Evolutionary conservation across 2,113 vertebrate genomes (phyloP).

Genomic region (Brachyhypopomus gauderio): DNA sequence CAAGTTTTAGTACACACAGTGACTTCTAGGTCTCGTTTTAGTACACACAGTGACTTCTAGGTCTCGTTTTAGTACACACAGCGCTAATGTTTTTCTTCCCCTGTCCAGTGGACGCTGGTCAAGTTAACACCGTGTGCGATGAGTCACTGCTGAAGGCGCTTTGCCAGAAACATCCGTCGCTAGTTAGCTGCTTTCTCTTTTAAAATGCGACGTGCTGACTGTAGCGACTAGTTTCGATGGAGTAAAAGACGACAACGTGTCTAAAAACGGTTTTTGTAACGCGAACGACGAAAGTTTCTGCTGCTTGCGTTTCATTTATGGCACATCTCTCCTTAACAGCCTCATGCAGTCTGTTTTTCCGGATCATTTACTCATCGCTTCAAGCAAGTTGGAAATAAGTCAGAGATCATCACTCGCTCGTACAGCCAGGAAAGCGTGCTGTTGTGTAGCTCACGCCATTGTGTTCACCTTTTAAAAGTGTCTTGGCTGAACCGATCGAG

Average conservation of each 20-base stretch:
- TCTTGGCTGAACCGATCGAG: too few species aligned
- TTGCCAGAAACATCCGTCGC: slow-evolving; percentile 34
- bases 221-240: background rate
- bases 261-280: background rate
- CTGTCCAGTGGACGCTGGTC: slow-evolving; percentile 8
- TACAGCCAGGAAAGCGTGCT: too few species aligned
- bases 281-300: background rate
- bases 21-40: slow-evolving; percentile 67
- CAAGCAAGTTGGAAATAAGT: too few species aligned
- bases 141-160: slow-evolving; percentile 61
- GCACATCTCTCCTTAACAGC: too few species aligned
- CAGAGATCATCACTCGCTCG: too few species aligned
- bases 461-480: too few species aligned
- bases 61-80: slow-evolving; percentile 68
- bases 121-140: slow-evolving; percentile 55
- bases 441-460: too few species aligned
- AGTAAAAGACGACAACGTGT: background rate
- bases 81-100: slow-evolving; percentile 48
- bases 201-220: background rate
- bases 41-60: slow-evolving; percentile 33
- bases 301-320: background rate
- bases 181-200: background rate
- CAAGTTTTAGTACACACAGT: too few species aligned
- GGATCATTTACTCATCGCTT: too few species aligned
- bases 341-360: background rate